Base-by-base conservation (phyloP, 2,113 vertebrate genomes). In the Erinaceus europaeus region DNA sequence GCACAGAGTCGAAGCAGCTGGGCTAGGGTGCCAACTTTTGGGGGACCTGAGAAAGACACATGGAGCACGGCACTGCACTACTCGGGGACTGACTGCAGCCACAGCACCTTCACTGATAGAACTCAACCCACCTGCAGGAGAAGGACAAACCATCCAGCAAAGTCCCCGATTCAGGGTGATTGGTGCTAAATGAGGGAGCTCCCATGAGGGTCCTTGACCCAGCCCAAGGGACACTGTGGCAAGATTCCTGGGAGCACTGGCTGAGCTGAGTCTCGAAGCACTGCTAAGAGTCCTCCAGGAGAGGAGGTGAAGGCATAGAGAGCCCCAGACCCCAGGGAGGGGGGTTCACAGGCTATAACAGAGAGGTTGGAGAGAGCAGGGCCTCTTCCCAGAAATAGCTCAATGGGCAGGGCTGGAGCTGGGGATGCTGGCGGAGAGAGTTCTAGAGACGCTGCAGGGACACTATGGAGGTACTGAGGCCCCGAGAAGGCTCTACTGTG, bases 101-200 rank as follows among this genome's bases (percentile, higher is more conserved):
- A n/a, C n/a, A n/a, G n/a, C n/a, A n/a, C n/a, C n/a, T n/a, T n/a
- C n/a, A n/a, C n/a, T n/a, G n/a, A n/a, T n/a, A n/a, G n/a, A n/a
- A n/a, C n/a, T n/a, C n/a, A n/a, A n/a, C n/a, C n/a, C n/a, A n/a
- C n/a, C n/a, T n/a, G n/a, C n/a, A 20, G 50, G 50, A 52, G 4
- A 9, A 52, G 50, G 9, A 52, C 13, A 4, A 52, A 52, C 50
- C 20, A 52, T 20, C 50, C 4, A 9, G 4, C 20, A 20, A 17
- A 20, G 50, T 9, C 50, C 4, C 50, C 50, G 20, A 52, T 3
- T 9, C 50, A 55, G 17, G 21, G 23, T 42, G 13, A 0, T 0
- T 9, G 1, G 0, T 2, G 27, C 6, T 69, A 23, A 8, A 1
- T 13, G 9, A 25, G 23, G 17, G 65, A 25, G 6, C 27, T 55